A percentile compares a stretch with the other conserved stretches of the same genome.
Evolutionary conservation across 2,888 invertebrate genomes (phyloP).

Genomic region (Conus canariensis): DNA sequence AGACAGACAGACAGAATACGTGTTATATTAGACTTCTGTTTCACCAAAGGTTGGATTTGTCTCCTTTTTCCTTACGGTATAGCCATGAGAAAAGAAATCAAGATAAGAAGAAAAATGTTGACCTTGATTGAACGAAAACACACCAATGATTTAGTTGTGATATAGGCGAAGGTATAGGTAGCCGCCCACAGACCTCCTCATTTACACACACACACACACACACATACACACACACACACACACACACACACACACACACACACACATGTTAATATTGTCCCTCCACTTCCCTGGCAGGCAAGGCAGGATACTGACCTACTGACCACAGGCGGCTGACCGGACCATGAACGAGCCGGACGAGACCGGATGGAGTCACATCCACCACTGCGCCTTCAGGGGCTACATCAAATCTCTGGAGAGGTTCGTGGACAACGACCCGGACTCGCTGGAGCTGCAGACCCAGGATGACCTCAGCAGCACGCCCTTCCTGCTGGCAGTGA

Average conservation of each 20-base stretch:
- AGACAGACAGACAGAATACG: too few relatives aligned
- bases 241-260: background rate
- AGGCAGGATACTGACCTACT: background rate
- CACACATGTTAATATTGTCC: background rate
- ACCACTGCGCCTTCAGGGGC: conserved; percentile 75
- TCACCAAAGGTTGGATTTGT: too few relatives aligned
- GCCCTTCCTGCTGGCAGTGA: conserved; percentile 75
- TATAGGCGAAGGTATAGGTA: too few relatives aligned
- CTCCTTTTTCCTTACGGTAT: too few relatives aligned
- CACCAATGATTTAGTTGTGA: too few relatives aligned
- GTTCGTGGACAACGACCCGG: conserved; percentile 72
- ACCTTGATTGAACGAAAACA: too few relatives aligned
- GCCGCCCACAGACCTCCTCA: too few relatives aligned
- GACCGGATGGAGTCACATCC: conserved; percentile 77
- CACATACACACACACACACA: background rate
- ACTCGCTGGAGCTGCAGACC: conserved; percentile 75
- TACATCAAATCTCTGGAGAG: conserved; percentile 75
- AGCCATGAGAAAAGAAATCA: too few relatives aligned
- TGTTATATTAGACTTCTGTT: too few relatives aligned
- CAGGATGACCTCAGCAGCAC: conserved; percentile 73
- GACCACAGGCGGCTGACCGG: too few relatives aligned
- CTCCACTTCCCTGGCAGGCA: background rate
- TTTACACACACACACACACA: too few relatives aligned
- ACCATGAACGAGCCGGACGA: conserved; percentile 69
- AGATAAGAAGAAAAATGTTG: too few relatives aligned